Evolutionary conservation across 2,797 vertebrate species (phyloP), one percentile per base, ranked within the genome.

Genomic region (Poeciliopsis presidionis): DNA sequence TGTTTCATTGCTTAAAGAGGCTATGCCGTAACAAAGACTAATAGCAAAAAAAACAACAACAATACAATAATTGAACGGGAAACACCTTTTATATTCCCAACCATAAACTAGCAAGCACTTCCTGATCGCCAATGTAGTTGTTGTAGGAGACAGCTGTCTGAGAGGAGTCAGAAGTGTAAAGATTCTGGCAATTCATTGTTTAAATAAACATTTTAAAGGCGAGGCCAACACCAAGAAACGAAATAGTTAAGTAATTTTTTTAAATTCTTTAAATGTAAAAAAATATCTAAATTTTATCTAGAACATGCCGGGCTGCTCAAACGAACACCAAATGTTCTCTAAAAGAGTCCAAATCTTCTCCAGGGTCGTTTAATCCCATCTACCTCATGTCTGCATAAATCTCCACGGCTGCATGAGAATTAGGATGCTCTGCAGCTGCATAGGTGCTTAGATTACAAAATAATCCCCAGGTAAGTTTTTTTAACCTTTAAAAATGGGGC

Each of bases 381-480:
- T 80, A 86, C 87, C 92, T 88, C 87, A 88, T 59, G 88, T 87
- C 88, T 91, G 88, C 84, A 86, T 89, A 94, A 93, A 95, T 95
- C 94, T 91, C 78, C 86, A 86, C 86, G 83, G 88, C 86, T 90
- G 86, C 51, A n/a, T 11, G 28, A 84, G 91, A 91, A 95, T 94
- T 94, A 94, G 82, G 82, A 91, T 82, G 86, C 81, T 79, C 88
- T 88, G 90, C 88, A 84, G 87, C 92, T 86, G 90, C 85, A 94
- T 82, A 89, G 88, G 88, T 86, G 75, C 90, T 91, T 88, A 93
- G 94, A 95, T 95, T 96, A 96, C 94, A 94, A 93, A 95, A 95
- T 95, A 96, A 96, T 96, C 95, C 94, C 83, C 84, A 92, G 87
- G 92, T 95, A 93, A 91, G 89, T 88, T 93, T 61, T 92, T 92